These are phyloP conservation scores for Erithacus rubecula DNA, from an alignment of 2,797 vertebrate genomes.

Conservation along the genomic window DNA sequence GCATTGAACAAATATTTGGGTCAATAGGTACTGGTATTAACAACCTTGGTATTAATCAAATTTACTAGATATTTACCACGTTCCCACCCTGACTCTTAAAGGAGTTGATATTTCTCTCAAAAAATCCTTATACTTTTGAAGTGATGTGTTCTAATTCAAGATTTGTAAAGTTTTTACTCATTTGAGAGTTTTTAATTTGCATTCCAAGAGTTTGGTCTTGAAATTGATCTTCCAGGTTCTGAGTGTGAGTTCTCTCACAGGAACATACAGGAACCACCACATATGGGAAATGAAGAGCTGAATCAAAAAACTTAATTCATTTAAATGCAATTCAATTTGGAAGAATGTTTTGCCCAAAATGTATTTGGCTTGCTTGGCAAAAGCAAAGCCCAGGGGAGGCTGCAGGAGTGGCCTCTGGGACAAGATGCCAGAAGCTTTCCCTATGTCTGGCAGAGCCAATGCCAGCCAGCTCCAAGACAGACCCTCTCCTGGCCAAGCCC, in stretches of 20 bases:
- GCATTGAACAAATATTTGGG: neutral
- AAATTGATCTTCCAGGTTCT: neutral
- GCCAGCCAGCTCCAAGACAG: neutral
- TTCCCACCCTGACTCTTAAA: neutral
- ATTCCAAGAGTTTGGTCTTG: neutral
- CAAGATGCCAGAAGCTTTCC: neutral
- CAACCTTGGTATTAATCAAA: neutral
- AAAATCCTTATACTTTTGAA: neutral
- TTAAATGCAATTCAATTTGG: neutral
- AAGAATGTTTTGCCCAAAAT: neutral
- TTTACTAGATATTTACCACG: neutral
- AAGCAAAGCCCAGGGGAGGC: neutral
- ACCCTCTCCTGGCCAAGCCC: neutral
- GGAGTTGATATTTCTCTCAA: neutral
- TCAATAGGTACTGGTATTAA: neutral
- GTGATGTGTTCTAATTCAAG: neutral
- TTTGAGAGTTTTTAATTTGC: neutral
- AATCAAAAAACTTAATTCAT: neutral
- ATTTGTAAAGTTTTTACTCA: neutral
- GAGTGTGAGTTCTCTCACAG: neutral
- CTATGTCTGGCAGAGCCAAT: rapidly evolving
- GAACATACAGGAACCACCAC: neutral
- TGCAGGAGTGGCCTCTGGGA: neutral
- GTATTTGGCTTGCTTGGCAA: neutral
- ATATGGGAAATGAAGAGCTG: neutral